Evolutionary conservation across 2,888 invertebrate genomes (phyloP).

Genomic region (Girardia tigrina): DNA sequence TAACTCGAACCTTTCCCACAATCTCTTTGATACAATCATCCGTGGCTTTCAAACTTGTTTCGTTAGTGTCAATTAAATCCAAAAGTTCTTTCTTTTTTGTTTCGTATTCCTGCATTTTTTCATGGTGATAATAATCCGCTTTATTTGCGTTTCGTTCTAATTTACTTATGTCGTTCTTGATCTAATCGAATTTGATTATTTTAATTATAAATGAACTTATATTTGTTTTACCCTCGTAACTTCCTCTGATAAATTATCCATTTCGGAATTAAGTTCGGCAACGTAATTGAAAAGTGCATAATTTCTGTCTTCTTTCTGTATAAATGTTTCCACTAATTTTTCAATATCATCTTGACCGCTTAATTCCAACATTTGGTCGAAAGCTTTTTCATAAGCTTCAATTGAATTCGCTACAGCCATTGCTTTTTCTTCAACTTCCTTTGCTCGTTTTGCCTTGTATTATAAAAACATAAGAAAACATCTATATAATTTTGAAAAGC

Average conservation of each 20-base stretch:
- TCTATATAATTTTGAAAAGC: background rate
- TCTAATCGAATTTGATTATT: background rate
- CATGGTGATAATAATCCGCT: constrained; percentile 17
- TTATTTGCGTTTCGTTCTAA: background rate
- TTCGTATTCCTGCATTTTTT: constrained; percentile 4
- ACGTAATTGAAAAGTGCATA: constrained; percentile 41
- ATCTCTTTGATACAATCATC: constrained; percentile 2
- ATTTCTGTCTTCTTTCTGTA: constrained; percentile 59
- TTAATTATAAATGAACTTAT: background rate
- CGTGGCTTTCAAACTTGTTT: background rate
- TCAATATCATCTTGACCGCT: constrained; percentile 35
- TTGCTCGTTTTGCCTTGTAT: constrained; percentile 42
- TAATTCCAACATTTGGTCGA: constrained; percentile 27
- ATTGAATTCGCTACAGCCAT: constrained; percentile 28
- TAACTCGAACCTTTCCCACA: background rate
- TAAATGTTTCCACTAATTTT: constrained; percentile 54
- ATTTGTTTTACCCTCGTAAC: background rate
- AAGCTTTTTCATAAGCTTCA: background rate
- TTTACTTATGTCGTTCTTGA: background rate
- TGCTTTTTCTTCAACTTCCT: constrained; percentile 30
- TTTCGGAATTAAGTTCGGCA: constrained; percentile 60
- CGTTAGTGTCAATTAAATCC: background rate
- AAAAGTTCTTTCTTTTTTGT: constrained; percentile 3
- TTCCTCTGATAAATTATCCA: constrained; percentile 40
- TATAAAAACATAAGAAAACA: background rate